Base-by-base conservation (phyloP, 1,140 invertebrate species). In the Theocolax elegans region DNA sequence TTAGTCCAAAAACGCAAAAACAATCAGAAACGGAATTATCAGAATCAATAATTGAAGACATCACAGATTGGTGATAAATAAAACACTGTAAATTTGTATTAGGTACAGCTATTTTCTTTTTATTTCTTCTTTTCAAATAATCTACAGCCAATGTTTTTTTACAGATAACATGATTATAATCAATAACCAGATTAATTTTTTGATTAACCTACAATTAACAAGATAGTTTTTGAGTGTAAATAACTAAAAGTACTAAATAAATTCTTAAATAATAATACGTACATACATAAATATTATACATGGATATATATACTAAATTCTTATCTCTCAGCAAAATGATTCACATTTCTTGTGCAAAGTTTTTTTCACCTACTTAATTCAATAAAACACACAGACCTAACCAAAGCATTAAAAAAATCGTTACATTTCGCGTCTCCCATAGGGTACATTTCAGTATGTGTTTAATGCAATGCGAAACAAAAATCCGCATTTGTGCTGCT, bases 231-330 rank as follows among this genome's bases (percentile, higher is more conserved):
- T 66, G 23, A 64, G 64, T 54, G 59, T 53, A 67, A 71, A 38
- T 67, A 71, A 56, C 53, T 46, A 63, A 66, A 64, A 67, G 56
- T 38, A 23, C 59, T 67, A 58, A 51, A 70, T 69, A 69, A 69
- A 75, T 60, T 65, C 65, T 78, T 77, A 80, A 75, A 76, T 75
- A 75, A 77, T 77, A 77, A 75, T 76, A 77, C 74, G 66, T 77
- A 76, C 74, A 75, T 78, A 78, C 72, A 77, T 66, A 79, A 79
- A 76, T 78, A 78, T 78, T 77, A 75, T 74, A 78, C 78, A 78
- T 74, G 72, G 59, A 59, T 60, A 65, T 59, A 40, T 60, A 65
- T 71, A 59, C 62, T 71, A 71, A 54, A 65, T 59, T 71, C 13
- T 64, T 46, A 58, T 49, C 8, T 71, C n/a, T 65, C 38, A 49